phyloP scores from a whole-genome alignment of 2,888 invertebrate species.

The Heterodera filipjevi region DNA sequence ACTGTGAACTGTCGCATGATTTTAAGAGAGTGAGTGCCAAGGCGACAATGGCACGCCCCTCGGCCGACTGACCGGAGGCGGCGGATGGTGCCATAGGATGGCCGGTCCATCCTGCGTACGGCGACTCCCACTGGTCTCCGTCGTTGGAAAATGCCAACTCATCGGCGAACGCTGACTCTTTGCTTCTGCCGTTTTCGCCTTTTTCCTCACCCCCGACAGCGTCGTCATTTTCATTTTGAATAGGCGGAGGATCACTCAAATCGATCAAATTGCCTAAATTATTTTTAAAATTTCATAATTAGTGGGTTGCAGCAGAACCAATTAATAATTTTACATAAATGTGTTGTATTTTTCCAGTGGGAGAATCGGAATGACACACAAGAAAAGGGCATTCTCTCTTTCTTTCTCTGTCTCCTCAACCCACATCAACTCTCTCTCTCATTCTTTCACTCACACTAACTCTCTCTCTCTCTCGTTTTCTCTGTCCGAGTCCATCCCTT shows the following conservation, averaged over 20 bases:
- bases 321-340: too few relatives aligned
- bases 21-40: too few relatives aligned
- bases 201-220: too few relatives aligned
- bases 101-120: not conserved
- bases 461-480: not conserved
- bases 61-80: not conserved
- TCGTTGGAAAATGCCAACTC: not conserved
- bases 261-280: conserved; percentile 24
- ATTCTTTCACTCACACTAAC: too few relatives aligned
- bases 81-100: not conserved
- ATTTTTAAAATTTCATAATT: not conserved
- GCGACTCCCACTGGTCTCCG: not conserved
- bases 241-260: conserved; percentile 8
- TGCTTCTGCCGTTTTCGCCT: not conserved
- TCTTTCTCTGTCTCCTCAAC: too few relatives aligned
- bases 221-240: not conserved
- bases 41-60: not conserved
- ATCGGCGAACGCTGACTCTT: too few relatives aligned
- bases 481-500: not conserved
- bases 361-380: too few relatives aligned
- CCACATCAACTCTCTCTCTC: too few relatives aligned
- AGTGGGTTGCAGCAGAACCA: too few relatives aligned
- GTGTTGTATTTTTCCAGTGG: too few relatives aligned
- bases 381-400: too few relatives aligned
- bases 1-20: not conserved